Evolutionary conservation across 92 coral and sea anemone genomes (phyloP).

Genomic region (Paragorgia papillata): DNA sequence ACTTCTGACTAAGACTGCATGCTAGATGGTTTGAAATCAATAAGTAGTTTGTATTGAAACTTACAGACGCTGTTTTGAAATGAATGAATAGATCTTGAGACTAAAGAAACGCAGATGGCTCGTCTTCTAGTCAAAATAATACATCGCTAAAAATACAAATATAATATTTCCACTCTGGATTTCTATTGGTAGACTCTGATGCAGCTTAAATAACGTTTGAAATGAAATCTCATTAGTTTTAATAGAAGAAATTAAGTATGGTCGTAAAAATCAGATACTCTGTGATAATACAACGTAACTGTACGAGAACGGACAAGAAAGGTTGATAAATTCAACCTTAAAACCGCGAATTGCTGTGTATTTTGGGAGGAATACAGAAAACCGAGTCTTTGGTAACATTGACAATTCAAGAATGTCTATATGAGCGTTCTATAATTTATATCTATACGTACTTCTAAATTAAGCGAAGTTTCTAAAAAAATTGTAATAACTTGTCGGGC

Average conservation of each 20-base stretch:
- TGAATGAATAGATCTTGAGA: neutral
- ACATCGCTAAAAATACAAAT: slow-evolving; percentile 8
- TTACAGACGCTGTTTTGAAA: slow-evolving; percentile 12
- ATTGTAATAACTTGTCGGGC: too few relatives aligned
- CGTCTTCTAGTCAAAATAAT: neutral
- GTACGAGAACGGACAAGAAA: neutral
- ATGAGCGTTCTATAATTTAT: too few relatives aligned
- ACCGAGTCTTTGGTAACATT: too few relatives aligned
- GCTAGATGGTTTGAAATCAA: neutral
- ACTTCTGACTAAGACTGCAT: neutral
- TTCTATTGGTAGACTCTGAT: slow-evolving; percentile 13
- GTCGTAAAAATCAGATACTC: too few relatives aligned
- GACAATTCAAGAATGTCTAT: too few relatives aligned
- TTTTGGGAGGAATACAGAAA: too few relatives aligned
- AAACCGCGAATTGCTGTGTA: too few relatives aligned
- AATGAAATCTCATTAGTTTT: slow-evolving; percentile 19
- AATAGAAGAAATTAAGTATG: neutral
- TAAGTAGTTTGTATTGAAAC: slow-evolving; percentile 3
- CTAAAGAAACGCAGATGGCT: slow-evolving; percentile 18
- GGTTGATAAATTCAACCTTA: neutral
- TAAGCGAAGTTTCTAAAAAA: too few relatives aligned
- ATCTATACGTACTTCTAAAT: too few relatives aligned
- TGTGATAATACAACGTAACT: neutral
- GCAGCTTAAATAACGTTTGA: neutral
- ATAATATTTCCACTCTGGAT: neutral